Evolutionary conservation across 2,113 vertebrate genomes (phyloP).

Genomic region (Pipa parva): DNA sequence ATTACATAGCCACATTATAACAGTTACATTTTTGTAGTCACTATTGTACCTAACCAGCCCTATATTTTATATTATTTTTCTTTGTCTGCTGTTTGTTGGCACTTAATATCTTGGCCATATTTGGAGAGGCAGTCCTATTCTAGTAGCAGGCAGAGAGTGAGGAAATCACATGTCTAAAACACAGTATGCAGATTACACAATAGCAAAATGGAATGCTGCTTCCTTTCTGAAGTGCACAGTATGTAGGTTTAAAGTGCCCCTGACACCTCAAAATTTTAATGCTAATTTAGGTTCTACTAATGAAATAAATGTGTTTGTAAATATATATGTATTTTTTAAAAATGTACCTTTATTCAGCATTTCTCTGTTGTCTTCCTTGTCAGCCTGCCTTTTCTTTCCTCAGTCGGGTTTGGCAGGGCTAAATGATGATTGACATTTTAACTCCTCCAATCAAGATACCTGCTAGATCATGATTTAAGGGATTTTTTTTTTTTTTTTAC

Average conservation of each 20-base stretch:
- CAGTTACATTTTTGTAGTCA: background rate
- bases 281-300: too few relatives aligned
- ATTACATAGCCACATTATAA: too few relatives aligned
- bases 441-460: too few relatives aligned
- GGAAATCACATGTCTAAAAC: constrained; percentile 1
- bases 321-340: too few relatives aligned
- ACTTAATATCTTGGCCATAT: constrained; percentile 14
- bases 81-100: background rate
- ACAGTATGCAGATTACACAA: background rate
- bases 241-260: background rate
- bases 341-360: too few relatives aligned
- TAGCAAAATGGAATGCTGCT: background rate
- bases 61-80: background rate
- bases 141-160: background rate
- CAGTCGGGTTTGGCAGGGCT: too few relatives aligned
- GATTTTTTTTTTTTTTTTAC: too few relatives aligned
- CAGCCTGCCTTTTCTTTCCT: too few relatives aligned
- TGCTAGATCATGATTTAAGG: too few relatives aligned
- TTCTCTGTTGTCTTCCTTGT: too few relatives aligned
- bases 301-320: too few relatives aligned
- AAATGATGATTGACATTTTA: too few relatives aligned
- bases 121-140: background rate
- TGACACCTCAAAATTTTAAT: background rate
- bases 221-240: background rate
- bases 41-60: background rate